These are phyloP conservation scores for Nomada fucata DNA, from an alignment of 2,888 invertebrate species.

Conservation along the genomic window DNA sequence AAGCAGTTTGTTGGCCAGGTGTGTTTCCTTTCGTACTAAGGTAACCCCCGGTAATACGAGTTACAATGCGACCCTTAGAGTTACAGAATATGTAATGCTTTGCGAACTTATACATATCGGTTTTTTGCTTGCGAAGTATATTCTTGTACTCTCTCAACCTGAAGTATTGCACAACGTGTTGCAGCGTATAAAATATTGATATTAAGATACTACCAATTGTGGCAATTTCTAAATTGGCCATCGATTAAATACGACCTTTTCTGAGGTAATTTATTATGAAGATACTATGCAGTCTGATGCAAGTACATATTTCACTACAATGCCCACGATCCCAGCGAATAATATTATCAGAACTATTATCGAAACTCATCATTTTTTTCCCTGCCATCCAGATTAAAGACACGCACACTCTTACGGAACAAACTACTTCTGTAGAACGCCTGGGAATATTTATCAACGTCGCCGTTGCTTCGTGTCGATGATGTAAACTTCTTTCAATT, in stretches of 20 bases:
- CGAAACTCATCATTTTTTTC: not conserved
- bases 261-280: too few relatives aligned
- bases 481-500: not conserved
- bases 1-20: not conserved
- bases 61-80: not conserved
- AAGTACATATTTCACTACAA: not conserved
- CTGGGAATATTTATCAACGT: not conserved
- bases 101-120: not conserved
- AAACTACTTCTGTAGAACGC: not conserved
- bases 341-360: not conserved
- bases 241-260: too few relatives aligned
- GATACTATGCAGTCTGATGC: not conserved
- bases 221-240: too few relatives aligned
- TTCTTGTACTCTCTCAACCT: not conserved
- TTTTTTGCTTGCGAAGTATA: not conserved
- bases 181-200: not conserved
- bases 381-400: too few relatives aligned
- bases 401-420: not conserved
- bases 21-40: not conserved
- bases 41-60: not conserved
- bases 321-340: not conserved
- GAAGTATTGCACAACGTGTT: slow-evolving; percentile 4
- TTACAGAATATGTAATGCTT: not conserved
- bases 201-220: slow-evolving; percentile 3
- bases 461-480: not conserved